Base-by-base conservation (phyloP, 2,797 vertebrate genomes). In the Alectoris magna region DNA sequence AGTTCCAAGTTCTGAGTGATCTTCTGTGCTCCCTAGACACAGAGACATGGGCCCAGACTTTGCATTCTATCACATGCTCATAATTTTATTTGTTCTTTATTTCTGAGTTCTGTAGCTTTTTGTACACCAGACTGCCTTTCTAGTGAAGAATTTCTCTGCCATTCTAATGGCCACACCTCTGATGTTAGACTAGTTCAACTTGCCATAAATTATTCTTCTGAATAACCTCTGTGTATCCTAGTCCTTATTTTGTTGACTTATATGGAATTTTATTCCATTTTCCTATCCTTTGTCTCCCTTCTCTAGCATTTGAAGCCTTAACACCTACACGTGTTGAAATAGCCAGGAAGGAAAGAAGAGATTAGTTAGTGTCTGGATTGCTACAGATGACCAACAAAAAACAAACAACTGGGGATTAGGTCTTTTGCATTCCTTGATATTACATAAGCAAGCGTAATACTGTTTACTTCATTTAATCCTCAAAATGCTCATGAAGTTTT, bases 261-360 rank as follows among this genome's bases (percentile, higher is more conserved):
- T 27, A 14, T 38, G 22, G 24, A 68, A 53, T 60, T 53, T 69
- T 15, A 17, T 51, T 84, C 21, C 5, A 7, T 59, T 85, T 84
- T 48, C 23, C 44, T 78, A 66, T n/a, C 11, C 34, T 60, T 84
- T 73, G 22, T 76, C 69, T 93, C 24, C 56, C 27, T 93, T 58
- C 87, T 3, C 39, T 68, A 49, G 34, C 0, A 6, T 34, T 56
- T 36, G 31, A 23, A 85, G 34, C 17, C 68, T 46, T 19, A 80
- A 9, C 15, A 12, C 21, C 62, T 59, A 6, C 24, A 19, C 66
- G 23, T 66, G 59, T 63, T 86, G 73, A 55, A 85, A 38, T 26
- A 44, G 48, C 41, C 34, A 7, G 6, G n/a, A 49, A 22, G 19
- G 22, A 69, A n/a, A 31, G 26, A 24, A 59, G 46, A 95, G 8